These are phyloP conservation scores for Physella acuta DNA, from an alignment of 1,140 invertebrate species.

Conservation along the genomic window DNA sequence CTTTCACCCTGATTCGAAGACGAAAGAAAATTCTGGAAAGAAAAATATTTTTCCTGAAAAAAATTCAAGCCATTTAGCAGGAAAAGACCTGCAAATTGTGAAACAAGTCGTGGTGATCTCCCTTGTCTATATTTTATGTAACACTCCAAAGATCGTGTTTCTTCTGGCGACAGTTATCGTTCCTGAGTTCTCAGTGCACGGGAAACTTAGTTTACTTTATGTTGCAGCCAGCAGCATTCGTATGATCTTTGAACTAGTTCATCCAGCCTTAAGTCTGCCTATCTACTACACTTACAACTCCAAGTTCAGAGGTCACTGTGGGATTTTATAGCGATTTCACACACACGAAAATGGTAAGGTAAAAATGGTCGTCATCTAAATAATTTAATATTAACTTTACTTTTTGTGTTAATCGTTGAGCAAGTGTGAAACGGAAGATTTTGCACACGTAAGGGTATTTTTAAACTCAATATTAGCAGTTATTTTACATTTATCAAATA, in stretches of 20 bases:
- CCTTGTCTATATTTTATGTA: neutral
- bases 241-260: neutral
- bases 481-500: too few relatives aligned
- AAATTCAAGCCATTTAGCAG: neutral
- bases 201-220: neutral
- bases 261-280: neutral
- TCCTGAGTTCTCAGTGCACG: neutral
- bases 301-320: neutral
- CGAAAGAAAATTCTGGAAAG: too few relatives aligned
- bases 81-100: neutral
- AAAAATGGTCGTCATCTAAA: too few relatives aligned
- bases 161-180: neutral
- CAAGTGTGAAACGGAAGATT: too few relatives aligned
- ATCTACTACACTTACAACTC: constrained; percentile 14
- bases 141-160: constrained; percentile 12
- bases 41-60: neutral
- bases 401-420: too few relatives aligned
- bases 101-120: constrained; percentile 12
- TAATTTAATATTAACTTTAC: too few relatives aligned
- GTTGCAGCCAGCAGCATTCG: neutral
- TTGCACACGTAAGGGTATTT: too few relatives aligned
- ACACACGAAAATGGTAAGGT: too few relatives aligned
- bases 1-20: too few relatives aligned
- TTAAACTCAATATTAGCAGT: too few relatives aligned
- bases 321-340: too few relatives aligned